Evolutionary conservation across 2,888 invertebrate genomes (phyloP).

Genomic region (Eilema caniola): DNA sequence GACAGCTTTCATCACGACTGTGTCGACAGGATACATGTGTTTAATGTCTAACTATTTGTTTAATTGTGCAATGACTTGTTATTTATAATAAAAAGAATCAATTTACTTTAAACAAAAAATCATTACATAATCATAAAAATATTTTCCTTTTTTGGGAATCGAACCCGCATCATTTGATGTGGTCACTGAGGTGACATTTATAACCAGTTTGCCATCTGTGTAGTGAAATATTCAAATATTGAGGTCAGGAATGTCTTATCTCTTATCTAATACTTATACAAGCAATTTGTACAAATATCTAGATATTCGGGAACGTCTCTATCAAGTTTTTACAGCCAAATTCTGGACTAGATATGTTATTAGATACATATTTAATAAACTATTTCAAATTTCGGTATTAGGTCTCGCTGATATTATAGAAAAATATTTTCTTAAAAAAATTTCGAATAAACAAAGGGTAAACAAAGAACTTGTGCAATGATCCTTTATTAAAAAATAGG

Average conservation of each 20-base stretch:
- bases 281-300: background rate
- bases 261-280: background rate
- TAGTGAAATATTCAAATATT: background rate
- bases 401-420: too few species aligned
- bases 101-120: background rate
- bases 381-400: too few species aligned
- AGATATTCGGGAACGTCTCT: background rate
- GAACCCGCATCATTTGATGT: background rate
- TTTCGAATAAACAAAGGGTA: too few species aligned
- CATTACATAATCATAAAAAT: background rate
- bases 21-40: conserved; percentile 55
- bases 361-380: too few species aligned
- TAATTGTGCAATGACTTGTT: conserved; percentile 41
- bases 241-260: background rate
- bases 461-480: too few species aligned
- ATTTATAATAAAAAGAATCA: background rate
- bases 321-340: background rate
- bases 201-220: background rate
- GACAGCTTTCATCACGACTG: conserved; percentile 35
- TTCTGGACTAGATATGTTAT: too few species aligned
- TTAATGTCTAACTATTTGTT: conserved; percentile 38
- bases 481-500: too few species aligned
- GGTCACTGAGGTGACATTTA: background rate
- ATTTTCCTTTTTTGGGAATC: background rate
- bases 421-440: too few species aligned